Evolutionary conservation across 2,888 invertebrate species (phyloP).

Genomic region (Cremastinae sp.): DNA sequence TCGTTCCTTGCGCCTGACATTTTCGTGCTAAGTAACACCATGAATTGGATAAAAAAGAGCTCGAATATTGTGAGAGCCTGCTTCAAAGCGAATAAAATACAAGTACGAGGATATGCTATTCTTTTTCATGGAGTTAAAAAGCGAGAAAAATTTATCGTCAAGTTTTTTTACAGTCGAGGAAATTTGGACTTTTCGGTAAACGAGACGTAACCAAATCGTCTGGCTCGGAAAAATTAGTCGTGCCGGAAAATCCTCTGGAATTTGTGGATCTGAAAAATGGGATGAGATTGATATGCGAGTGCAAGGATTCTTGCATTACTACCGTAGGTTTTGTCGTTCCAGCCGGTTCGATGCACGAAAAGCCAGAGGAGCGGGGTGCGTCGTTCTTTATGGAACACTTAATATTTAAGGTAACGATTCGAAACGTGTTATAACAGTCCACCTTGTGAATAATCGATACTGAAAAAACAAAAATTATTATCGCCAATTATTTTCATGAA

Average conservation of each 20-base stretch:
- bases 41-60: slow-evolving; percentile 44
- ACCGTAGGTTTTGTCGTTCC: slow-evolving; percentile 68
- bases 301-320: slow-evolving; percentile 63
- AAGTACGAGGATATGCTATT: slow-evolving; percentile 1
- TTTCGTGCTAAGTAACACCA: slow-evolving; percentile 9
- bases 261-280: slow-evolving; percentile 64
- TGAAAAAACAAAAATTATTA: background rate
- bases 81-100: slow-evolving; percentile 22
- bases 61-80: slow-evolving; percentile 23
- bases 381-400: slow-evolving; percentile 69
- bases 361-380: slow-evolving; percentile 67
- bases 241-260: slow-evolving; percentile 61
- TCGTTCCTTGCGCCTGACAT: background rate
- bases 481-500: background rate
- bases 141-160: background rate
- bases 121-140: background rate
- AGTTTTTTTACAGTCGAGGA: slow-evolving; percentile 18
- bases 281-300: slow-evolving; percentile 67
- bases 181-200: background rate
- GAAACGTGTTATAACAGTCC: background rate
- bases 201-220: background rate
- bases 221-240: slow-evolving; percentile 18
- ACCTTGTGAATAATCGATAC: background rate
- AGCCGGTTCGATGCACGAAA: slow-evolving; percentile 69
- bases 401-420: slow-evolving; percentile 65